phyloP scores from a whole-genome alignment of 2,113 vertebrate genomes.

The Glareola pratincola region DNA sequence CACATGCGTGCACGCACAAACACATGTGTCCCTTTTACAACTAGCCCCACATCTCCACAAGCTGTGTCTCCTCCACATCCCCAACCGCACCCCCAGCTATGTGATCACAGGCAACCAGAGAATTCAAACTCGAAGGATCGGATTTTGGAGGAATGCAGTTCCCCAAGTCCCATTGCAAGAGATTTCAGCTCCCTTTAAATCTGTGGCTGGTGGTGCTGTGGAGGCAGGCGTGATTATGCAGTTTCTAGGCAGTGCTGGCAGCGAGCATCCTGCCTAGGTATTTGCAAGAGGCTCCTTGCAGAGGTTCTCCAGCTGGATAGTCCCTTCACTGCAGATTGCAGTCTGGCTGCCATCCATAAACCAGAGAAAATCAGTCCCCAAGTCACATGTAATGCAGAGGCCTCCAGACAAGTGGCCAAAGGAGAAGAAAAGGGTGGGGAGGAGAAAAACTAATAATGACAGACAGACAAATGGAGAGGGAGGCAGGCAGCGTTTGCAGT shows the following conservation, averaged over 20 bases:
- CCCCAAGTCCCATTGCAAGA: neutral
- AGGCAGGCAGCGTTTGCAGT: neutral
- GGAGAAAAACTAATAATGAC: neutral
- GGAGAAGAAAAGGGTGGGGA: neutral
- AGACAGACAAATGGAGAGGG: neutral
- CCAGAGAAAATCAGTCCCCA: neutral
- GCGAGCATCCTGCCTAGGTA: neutral
- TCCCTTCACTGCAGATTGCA: slow-evolving; percentile 7
- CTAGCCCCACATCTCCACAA: neutral
- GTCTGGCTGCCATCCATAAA: neutral
- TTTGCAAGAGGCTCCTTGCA: slow-evolving; percentile 22
- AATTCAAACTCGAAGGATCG: neutral
- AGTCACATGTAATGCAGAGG: neutral
- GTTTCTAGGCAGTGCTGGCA: slow-evolving; percentile 22
- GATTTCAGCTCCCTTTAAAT: neutral
- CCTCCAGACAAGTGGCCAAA: neutral
- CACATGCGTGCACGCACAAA: neutral
- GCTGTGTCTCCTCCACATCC: neutral
- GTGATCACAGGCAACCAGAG: accelerated
- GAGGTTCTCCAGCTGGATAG: neutral
- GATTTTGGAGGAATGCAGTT: neutral
- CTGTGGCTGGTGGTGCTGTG: neutral
- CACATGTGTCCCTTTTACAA: accelerated
- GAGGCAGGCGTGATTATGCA: slow-evolving; percentile 22
- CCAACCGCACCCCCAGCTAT: neutral